These are phyloP conservation scores for Cacoxenus indagator DNA, from an alignment of 2,888 invertebrate genomes.

Conservation along the genomic window DNA sequence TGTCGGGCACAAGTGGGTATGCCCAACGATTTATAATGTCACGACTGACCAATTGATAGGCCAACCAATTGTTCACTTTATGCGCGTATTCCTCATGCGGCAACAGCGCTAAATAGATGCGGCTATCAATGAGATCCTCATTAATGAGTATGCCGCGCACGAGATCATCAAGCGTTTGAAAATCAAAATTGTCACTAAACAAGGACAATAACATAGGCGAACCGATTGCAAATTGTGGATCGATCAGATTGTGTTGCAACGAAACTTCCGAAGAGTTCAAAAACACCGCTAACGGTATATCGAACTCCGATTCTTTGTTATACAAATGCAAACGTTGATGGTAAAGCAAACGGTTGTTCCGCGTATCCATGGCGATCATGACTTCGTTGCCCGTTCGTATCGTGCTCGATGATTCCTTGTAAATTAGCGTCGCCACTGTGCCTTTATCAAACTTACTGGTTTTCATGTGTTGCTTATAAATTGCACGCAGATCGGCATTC, in stretches of 20 bases:
- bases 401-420: constrained; percentile 79
- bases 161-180: constrained; percentile 92
- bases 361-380: constrained; percentile 80
- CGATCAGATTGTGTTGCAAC: constrained; percentile 83
- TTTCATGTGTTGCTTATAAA: constrained; percentile 86
- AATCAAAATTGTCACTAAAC: constrained; percentile 98
- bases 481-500: constrained; percentile 81
- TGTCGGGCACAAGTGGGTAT: constrained; percentile 86
- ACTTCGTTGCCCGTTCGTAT: constrained; percentile 80
- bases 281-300: constrained; percentile 82
- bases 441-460: constrained; percentile 84
- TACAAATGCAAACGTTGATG: constrained; percentile 78
- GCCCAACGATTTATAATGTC: constrained; percentile 89
- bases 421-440: constrained; percentile 85
- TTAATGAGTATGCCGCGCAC: constrained; percentile 92
- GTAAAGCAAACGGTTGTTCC: constrained; percentile 79
- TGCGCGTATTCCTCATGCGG: constrained; percentile 83
- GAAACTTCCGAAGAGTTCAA: constrained; percentile 80
- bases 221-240: constrained; percentile 90
- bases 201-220: constrained; percentile 89
- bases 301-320: constrained; percentile 74
- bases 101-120: constrained; percentile 84
- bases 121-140: constrained; percentile 91
- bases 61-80: constrained; percentile 85
- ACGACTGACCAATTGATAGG: constrained; percentile 82